Evolutionary conservation across 2,888 invertebrate species (phyloP).

Genomic region (Philonicus albiceps): DNA sequence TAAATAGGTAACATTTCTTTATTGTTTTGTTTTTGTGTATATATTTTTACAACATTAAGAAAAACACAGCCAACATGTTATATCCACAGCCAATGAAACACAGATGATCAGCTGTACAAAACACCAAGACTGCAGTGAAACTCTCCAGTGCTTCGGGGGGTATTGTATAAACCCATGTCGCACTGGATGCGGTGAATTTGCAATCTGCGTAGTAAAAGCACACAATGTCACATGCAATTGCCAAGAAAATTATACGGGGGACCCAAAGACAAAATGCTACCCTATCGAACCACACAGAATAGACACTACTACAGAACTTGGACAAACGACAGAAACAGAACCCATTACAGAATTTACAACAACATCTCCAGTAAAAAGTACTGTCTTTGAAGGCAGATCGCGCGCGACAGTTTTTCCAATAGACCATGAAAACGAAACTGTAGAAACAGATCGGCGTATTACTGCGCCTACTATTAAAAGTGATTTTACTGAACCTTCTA

Average conservation of each 20-base stretch:
- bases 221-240: constrained; percentile 74
- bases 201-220: constrained; percentile 60
- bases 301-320: constrained; percentile 51
- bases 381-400: not conserved
- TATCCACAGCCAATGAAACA: constrained; percentile 50
- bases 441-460: not conserved
- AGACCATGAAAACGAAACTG: not conserved
- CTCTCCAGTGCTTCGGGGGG: constrained; percentile 60
- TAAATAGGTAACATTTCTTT: constrained; percentile 21
- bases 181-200: constrained; percentile 59
- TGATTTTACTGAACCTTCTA: not conserved
- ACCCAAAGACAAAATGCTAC: constrained; percentile 69
- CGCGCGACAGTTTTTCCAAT: not conserved
- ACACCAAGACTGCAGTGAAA: constrained; percentile 63
- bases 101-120: constrained; percentile 59
- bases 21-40: constrained; percentile 24
- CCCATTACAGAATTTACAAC: not conserved
- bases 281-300: constrained; percentile 55
- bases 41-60: constrained; percentile 38
- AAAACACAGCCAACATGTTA: constrained; percentile 43
- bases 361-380: not conserved
- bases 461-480: not conserved
- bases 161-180: constrained; percentile 62
- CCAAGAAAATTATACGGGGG: constrained; percentile 81
- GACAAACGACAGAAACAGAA: not conserved